Evolutionary conservation across 2,888 invertebrate species (phyloP), one percentile per base, ranked within the genome.

Genomic region (Lordiphosa andalusiaca): DNA sequence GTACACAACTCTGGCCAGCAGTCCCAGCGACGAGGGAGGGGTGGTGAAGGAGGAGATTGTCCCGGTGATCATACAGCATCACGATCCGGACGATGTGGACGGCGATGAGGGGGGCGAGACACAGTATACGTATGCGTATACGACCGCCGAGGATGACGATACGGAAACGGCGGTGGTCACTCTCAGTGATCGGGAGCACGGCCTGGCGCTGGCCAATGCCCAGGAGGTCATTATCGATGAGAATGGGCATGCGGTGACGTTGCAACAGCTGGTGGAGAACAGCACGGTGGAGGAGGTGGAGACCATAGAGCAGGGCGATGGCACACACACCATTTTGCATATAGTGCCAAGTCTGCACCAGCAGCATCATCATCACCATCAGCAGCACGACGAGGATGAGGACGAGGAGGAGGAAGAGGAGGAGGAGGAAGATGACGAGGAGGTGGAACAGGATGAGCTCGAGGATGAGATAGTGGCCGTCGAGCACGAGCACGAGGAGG

Each of bases 191-290:
- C 74, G 76, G 9, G 78, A 82, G 4, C 64, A 73, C 38, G 78
- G 78, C 3, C 3, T 30, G 13, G 80, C 74, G 0, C 41, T 83
- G 38, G 65, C 64, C 33, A 81, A 78, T 49, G 71, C 80, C 25
- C 76, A 88, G 38, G 88, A 86, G 63, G 88, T 88, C 42, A 87
- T 88, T 10, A 88, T 88, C 36, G 87, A 88, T 63, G 88, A 87
- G 62, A 77, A 87, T 41, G 87, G 88, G 1, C 86, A 85, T 47
- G 80, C 87, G 1, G 80, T 87, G 33, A 83, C 86, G 0, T 55
- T 87, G 67, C 87, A 86, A 41, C 84, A 87, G 33, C 54, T 87
- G 53, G 86, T 87, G 0, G 87, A 86, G 47, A 86, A 72, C 35
- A 77, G 75, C 51, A 75, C 83, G 2, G 86, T 81, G 0, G 81